phyloP scores from a whole-genome alignment of 2,797 vertebrate species.

The Cacajao melanocephalus region DNA sequence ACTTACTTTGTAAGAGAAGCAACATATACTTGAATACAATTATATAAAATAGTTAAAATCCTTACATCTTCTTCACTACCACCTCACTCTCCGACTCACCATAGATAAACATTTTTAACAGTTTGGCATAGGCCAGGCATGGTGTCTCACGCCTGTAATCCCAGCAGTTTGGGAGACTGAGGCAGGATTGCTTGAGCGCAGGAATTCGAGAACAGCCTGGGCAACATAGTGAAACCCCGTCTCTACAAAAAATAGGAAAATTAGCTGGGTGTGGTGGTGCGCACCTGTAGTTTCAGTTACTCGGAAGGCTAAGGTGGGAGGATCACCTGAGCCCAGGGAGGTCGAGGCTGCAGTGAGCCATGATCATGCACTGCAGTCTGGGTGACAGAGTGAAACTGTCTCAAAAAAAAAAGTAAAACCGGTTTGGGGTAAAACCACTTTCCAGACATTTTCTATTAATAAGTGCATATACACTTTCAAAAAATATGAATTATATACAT shows the following conservation, averaged over 20 bases:
- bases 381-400: not conserved
- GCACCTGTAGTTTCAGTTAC: not conserved
- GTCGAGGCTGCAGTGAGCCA: not conserved
- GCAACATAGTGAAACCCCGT: not conserved
- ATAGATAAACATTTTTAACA: conserved; percentile 12
- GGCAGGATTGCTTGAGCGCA: not conserved
- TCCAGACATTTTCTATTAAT: conserved; percentile 21
- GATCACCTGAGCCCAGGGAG: not conserved
- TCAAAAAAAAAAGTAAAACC: not conserved
- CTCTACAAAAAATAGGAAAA: not conserved
- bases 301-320: not conserved
- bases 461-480: not conserved
- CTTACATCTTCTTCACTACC: not conserved
- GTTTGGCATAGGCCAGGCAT: not conserved
- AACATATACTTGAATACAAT: not conserved
- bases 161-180: not conserved
- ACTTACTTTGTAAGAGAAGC: conserved; percentile 42
- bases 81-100: not conserved
- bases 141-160: not conserved
- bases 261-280: not conserved
- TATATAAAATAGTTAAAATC: conserved; percentile 32
- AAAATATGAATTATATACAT: conserved; percentile 1
- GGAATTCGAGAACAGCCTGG: not conserved
- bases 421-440: conserved; percentile 12
- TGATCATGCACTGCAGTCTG: not conserved